Base-by-base conservation (phyloP, 2,797 vertebrate genomes). In the Girardinus metallicus region DNA sequence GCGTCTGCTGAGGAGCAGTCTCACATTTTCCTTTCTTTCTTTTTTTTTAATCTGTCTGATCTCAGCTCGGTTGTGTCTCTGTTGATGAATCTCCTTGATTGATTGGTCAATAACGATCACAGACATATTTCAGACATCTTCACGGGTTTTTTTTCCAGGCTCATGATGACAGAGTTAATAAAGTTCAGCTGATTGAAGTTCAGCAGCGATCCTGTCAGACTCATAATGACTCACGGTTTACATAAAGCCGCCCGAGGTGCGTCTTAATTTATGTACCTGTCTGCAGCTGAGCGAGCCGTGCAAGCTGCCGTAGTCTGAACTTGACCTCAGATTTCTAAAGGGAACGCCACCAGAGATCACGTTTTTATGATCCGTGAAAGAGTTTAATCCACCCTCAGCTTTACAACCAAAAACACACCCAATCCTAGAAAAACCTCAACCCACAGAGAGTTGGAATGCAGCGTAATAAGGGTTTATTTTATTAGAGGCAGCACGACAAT, bases 191-290 rank as follows among this genome's bases (percentile, higher is more conserved):
- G 74, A 53, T 46, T 79, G 66, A 78, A 73, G 53, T 62, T 77
- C 16, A 0, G 39, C 23, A 5, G 11, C 2, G 60, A 66, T n/a
- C 75, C 70, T 60, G 74, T 74, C 71, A 49, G 64, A 44, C 29
- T 70, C 74, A 75, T 71, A 34, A 16, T 78, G 82, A 86, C 34
- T 86, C 80, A 78, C 18, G 26, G 18, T 75, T 55, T 43, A 73
- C 41, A 49, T 29, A 46, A 72, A 78, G 8, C 43, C 1, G 41
- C 66, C 77, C 36, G 68, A 10, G 60, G 53, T 68, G 75, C 16
- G 57, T 77, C 51, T 79, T 81, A 77, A 46, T 80, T 81, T 62
- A 79, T 1, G 10, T 47, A 72, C 80, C 79, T 74, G 78, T 2
- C 34, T 47, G 53, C 29, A 47, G 79, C 29, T n/a, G 68, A 78